phyloP scores from a whole-genome alignment of 2,113 vertebrate genomes.

The Triplophysa tibetana region DNA sequence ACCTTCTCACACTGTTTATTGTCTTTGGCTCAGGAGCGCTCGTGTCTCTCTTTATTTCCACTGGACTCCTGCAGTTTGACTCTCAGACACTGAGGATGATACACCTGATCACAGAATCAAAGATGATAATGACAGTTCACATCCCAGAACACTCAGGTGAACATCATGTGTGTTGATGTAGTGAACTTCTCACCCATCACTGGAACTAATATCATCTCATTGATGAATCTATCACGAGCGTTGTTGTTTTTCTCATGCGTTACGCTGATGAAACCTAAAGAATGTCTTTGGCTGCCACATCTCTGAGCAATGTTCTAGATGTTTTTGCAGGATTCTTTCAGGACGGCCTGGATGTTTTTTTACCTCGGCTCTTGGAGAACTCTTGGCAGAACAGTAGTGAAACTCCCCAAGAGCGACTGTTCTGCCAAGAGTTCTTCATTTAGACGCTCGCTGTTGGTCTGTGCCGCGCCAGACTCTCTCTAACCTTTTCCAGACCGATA shows the following conservation, averaged over 20 bases:
- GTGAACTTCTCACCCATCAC: no score
- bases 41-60: constrained; percentile 72
- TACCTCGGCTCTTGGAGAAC: neutral
- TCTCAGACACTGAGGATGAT: neutral
- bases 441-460: neutral
- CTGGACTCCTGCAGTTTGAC: constrained; percentile 69
- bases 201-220: no score
- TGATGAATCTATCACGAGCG: no score
- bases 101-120: neutral
- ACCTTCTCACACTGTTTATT: constrained; percentile 80
- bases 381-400: constrained; percentile 5
- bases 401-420: no score
- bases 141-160: neutral
- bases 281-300: no score
- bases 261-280: neutral
- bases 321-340: neutral
- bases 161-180: neutral
- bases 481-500: constrained; percentile 16
- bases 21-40: constrained; percentile 69
- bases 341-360: constrained; percentile 17
- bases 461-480: neutral
- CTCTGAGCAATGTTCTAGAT: neutral
- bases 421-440: constrained; percentile 21
- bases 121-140: neutral
- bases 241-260: neutral